Evolutionary conservation across 1,140 invertebrate genomes (phyloP), one percentile per base, ranked within the genome.

Genomic region (Zaprionus kolodkinae): DNA sequence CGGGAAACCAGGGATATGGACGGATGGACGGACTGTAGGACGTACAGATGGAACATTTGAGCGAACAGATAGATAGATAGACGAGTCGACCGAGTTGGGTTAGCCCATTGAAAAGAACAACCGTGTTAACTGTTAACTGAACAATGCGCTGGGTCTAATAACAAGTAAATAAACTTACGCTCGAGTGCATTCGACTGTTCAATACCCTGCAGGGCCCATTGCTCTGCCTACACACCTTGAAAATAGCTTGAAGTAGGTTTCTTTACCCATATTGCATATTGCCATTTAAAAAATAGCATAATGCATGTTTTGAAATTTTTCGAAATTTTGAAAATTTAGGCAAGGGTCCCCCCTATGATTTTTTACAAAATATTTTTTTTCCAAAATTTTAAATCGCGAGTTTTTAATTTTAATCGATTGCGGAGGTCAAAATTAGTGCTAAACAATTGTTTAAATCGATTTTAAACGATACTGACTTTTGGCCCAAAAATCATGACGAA

Each of bases 241-340:
- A 9, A 35, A 35, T 59, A 30, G 27, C 27, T 30, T 30, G 27
- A 30, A 30, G 4, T 48, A 15, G 11, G 17, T 56, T 30, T 62
- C 15, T 36, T 50, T 36, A 15, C 12, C 15, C 55, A 36, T 50
- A 50, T 69, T 69, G 67, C 33, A 4, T n/a, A n/a, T n/a, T n/a
- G n/a, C n/a, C n/a, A n/a, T n/a, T n/a, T n/a, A n/a, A n/a, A n/a
- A n/a, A n/a, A n/a, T n/a, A n/a, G n/a, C n/a, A n/a, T n/a, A n/a
- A n/a, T n/a, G n/a, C n/a, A n/a, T n/a, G n/a, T n/a, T n/a, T n/a
- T n/a, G n/a, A n/a, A n/a, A n/a, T n/a, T n/a, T n/a, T n/a, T n/a
- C n/a, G n/a, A n/a, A n/a, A n/a, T n/a, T n/a, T n/a, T n/a, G n/a
- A n/a, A n/a, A n/a, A n/a, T n/a, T n/a, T n/a, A n/a, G n/a, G n/a